phyloP scores from a whole-genome alignment of 2,797 vertebrate species.

The Pempheris klunzingeri region DNA sequence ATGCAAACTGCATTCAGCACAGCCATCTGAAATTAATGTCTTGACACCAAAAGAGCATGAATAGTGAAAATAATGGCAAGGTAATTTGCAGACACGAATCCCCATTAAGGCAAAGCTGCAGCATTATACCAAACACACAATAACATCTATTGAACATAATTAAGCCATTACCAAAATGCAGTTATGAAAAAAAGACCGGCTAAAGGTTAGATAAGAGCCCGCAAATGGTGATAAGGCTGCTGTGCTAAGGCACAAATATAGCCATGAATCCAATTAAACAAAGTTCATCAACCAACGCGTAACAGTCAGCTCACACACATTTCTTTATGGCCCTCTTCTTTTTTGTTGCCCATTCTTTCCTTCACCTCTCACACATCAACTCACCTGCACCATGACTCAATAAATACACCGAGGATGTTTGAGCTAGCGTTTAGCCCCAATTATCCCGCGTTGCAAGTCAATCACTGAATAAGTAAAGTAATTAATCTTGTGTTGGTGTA shows the following conservation, averaged over 20 bases:
- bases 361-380: background rate
- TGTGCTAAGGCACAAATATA: background rate
- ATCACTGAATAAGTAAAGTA: background rate
- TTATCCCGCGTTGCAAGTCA: background rate
- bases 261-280: conserved; percentile 4
- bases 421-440: background rate
- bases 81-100: conserved; percentile 52
- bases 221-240: conserved; percentile 12
- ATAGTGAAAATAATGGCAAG: conserved; percentile 48
- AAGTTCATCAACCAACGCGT: conserved; percentile 1
- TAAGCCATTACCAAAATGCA: conserved; percentile 7
- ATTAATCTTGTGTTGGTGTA: background rate
- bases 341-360: background rate
- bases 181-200: background rate
- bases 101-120: conserved; percentile 18
- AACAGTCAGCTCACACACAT: background rate
- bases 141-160: conserved; percentile 41
- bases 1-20: conserved; percentile 58
- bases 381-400: background rate
- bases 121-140: conserved; percentile 32
- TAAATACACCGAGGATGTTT: background rate
- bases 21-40: conserved; percentile 57
- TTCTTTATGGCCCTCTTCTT: too few relatives aligned
- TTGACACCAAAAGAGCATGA: conserved; percentile 55
- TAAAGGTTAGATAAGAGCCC: conserved; percentile 31